A percentile compares a stretch with the other conserved stretches of the same genome.
phyloP scores from a whole-genome alignment of 2,888 invertebrate genomes.

The Yponomeuta cagnagella region DNA sequence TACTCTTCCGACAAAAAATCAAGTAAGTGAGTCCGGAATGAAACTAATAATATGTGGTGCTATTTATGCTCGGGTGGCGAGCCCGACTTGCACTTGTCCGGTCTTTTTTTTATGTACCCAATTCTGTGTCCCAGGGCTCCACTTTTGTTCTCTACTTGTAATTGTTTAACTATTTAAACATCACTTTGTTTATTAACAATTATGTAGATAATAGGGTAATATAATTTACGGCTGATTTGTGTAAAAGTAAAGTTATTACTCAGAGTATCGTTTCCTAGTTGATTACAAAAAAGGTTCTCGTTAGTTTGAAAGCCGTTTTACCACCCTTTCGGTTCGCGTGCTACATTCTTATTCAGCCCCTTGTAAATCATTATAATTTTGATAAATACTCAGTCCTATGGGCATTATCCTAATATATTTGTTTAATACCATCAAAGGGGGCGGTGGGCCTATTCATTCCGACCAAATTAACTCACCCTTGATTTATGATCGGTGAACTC shows the following conservation, averaged over 20 bases:
- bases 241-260: background rate
- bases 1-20: too few relatives aligned
- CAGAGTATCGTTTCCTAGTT: background rate
- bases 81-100: too few relatives aligned
- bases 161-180: background rate
- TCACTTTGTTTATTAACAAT: background rate
- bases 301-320: background rate
- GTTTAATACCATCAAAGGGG: slow-evolving; percentile 48
- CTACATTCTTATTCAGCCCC: slow-evolving; percentile 37
- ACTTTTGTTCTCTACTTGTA: too few relatives aligned
- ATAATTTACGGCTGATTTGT: too few relatives aligned
- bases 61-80: too few relatives aligned
- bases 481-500: slow-evolving; percentile 30
- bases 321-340: slow-evolving; percentile 44
- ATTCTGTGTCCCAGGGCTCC: too few relatives aligned
- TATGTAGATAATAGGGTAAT: too few relatives aligned
- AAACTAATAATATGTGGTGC: too few relatives aligned
- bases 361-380: slow-evolving; percentile 55
- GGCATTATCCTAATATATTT: slow-evolving; percentile 56
- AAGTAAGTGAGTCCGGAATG: too few relatives aligned
- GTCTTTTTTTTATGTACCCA: too few relatives aligned
- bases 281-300: background rate
- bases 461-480: slow-evolving; percentile 37
- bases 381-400: slow-evolving; percentile 36
- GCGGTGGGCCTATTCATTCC: slow-evolving; percentile 32